Conservation (phyloP, 2,113 vertebrate species). For the Pandion haliaetus region DNA sequence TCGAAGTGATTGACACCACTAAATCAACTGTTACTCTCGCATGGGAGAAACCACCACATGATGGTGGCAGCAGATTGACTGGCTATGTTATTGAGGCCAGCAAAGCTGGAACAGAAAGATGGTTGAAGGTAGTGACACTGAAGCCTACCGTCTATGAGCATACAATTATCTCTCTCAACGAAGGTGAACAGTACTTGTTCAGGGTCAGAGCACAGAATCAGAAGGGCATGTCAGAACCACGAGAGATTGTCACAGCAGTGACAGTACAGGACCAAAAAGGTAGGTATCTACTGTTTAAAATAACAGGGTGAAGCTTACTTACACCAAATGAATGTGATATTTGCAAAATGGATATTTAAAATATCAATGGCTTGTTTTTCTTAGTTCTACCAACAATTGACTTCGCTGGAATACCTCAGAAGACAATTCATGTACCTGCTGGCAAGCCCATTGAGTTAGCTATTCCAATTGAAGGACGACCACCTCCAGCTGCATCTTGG, state of each 20-base stretch:
- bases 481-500: slow-evolving; percentile 90
- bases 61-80: slow-evolving; percentile 92
- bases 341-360: not conserved
- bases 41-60: slow-evolving; percentile 97
- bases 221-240: slow-evolving; percentile 88
- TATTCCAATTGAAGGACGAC: slow-evolving; percentile 89
- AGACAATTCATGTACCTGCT: slow-evolving; percentile 87
- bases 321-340: not conserved
- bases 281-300: slow-evolving; percentile 57
- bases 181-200: slow-evolving; percentile 93
- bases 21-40: slow-evolving; percentile 90
- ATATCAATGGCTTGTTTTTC: slow-evolving; percentile 16
- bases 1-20: slow-evolving; percentile 91
- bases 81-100: slow-evolving; percentile 94
- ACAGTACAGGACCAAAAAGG: slow-evolving; percentile 93
- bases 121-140: slow-evolving; percentile 93
- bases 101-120: slow-evolving; percentile 91
- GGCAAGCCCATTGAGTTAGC: slow-evolving; percentile 89
- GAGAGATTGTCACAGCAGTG: slow-evolving; percentile 89
- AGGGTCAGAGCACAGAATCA: slow-evolving; percentile 92
- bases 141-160: slow-evolving; percentile 88
- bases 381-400: slow-evolving; percentile 92
- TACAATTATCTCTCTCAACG: slow-evolving; percentile 92
- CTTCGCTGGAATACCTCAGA: slow-evolving; percentile 90
- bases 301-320: not conserved